Percentiles rank a stretch among this genome's conserved stretches.
Conservation (phyloP, 2,888 invertebrate species). For the Abscondita cerata region DNA sequence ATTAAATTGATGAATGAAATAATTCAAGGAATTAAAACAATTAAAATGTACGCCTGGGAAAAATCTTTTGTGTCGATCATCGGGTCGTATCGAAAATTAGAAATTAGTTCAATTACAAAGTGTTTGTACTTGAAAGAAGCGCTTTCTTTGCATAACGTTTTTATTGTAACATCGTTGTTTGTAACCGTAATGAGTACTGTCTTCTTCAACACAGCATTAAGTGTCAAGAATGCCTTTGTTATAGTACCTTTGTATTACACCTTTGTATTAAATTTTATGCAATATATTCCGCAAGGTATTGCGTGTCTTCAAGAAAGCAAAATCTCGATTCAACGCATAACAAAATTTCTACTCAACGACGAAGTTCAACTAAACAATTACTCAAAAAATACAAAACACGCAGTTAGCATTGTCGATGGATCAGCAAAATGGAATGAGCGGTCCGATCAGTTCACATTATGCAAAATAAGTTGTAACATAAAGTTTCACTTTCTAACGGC, state of each 20-base stretch:
- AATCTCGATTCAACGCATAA: slow-evolving; percentile 73
- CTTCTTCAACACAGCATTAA: not conserved
- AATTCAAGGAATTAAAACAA: not conserved
- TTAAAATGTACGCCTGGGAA: slow-evolving; percentile 9
- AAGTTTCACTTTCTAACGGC: slow-evolving; percentile 19
- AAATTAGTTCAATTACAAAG: not conserved
- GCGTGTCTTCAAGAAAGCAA: slow-evolving; percentile 63
- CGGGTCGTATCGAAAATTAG: not conserved
- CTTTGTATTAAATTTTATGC: slow-evolving; percentile 69
- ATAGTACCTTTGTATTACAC: not conserved
- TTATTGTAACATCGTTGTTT: not conserved
- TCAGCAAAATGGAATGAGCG: not conserved
- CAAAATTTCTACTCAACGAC: slow-evolving; percentile 58
- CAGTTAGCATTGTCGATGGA: no score
- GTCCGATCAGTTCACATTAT: not conserved
- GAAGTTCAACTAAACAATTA: not conserved
- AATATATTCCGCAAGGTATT: slow-evolving; percentile 81
- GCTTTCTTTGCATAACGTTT: not conserved
- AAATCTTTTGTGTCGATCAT: not conserved
- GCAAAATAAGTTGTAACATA: not conserved
- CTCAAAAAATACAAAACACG: not conserved
- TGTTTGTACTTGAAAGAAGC: not conserved
- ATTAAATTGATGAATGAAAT: not conserved
- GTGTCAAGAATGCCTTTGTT: not conserved
- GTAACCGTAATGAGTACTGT: not conserved